These are phyloP conservation scores for Cistogaster globosa DNA, from an alignment of 2,888 invertebrate genomes.

Conservation along the genomic window DNA sequence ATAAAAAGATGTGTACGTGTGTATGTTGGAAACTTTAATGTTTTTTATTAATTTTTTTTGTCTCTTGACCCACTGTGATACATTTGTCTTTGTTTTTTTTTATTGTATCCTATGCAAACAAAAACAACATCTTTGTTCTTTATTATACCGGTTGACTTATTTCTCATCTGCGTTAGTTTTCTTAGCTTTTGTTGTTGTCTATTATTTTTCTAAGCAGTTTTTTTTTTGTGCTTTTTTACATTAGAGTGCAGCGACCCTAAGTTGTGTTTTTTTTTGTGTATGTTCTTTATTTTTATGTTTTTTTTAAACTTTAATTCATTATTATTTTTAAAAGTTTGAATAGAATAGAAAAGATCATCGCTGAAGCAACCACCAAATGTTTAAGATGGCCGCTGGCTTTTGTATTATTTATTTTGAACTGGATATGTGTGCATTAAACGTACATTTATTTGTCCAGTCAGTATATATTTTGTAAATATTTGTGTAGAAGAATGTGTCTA, in stretches of 20 bases:
- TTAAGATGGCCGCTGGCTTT: conserved; percentile 52
- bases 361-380: conserved; percentile 13
- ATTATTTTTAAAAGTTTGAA: conserved; percentile 29
- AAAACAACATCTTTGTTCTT: conserved; percentile 61
- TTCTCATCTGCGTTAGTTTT: conserved; percentile 60
- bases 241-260: conserved; percentile 66
- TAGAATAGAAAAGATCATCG: conserved; percentile 48
- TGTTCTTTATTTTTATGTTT: conserved; percentile 11
- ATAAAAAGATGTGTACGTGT: too few relatives aligned
- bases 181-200: conserved; percentile 7
- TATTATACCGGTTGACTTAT: conserved; percentile 68
- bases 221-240: conserved; percentile 17
- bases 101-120: conserved; percentile 43
- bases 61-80: conserved; percentile 24
- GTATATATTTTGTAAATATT: neutral
- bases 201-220: conserved; percentile 34
- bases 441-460: neutral
- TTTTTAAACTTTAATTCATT: conserved; percentile 42
- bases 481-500: conserved; percentile 4
- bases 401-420: conserved; percentile 4
- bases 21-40: too few relatives aligned
- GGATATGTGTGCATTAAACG: neutral
- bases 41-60: too few relatives aligned
- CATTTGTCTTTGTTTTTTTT: neutral
- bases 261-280: conserved; percentile 18